Evolutionary conservation across 1,140 invertebrate species (phyloP).

Genomic region (Drosophila ohnishii): DNA sequence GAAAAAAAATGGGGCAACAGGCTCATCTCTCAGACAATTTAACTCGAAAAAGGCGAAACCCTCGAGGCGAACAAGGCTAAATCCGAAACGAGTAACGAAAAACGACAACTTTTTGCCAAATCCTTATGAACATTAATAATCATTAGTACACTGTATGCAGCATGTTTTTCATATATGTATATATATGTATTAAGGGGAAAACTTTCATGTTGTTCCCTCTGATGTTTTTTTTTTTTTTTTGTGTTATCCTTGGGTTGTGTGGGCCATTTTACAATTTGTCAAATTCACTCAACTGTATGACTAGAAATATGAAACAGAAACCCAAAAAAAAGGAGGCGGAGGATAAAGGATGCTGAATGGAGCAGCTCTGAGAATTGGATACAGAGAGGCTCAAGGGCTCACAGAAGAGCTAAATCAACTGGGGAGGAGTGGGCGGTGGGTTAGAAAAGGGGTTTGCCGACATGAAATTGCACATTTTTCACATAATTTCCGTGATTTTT

Average conservation of each 20-base stretch:
- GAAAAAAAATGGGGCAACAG: conserved; percentile 32
- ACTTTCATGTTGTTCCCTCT: conserved; percentile 16
- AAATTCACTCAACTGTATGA: conserved; percentile 75
- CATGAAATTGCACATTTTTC: conserved; percentile 80
- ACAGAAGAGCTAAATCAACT: conserved; percentile 23
- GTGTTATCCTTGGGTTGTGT: conserved; percentile 23
- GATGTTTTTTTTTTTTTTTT: conserved; percentile 14
- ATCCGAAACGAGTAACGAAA: conserved; percentile 32
- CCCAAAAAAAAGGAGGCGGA: background rate
- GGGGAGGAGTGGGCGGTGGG: background rate
- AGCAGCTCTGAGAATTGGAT: conserved; percentile 33
- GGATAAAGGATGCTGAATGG: conserved; percentile 25
- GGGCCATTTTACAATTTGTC: conserved; percentile 73
- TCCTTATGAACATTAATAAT: conserved; percentile 76
- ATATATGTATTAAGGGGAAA: conserved; percentile 19
- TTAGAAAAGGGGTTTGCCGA: conserved; percentile 38
- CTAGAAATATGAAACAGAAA: conserved; percentile 57
- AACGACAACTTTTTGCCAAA: conserved; percentile 58
- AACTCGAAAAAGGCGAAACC: conserved; percentile 40
- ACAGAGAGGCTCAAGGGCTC: conserved; percentile 7
- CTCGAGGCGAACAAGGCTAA: conserved; percentile 25
- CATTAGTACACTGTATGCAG: conserved; percentile 57
- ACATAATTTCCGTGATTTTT: conserved; percentile 63
- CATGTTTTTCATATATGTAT: conserved; percentile 24
- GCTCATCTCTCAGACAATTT: conserved; percentile 62